A percentile compares a stretch with the other conserved stretches of the same genome.
Evolutionary conservation across 2,113 vertebrate species (phyloP).

Genomic region (Labeo catla): DNA sequence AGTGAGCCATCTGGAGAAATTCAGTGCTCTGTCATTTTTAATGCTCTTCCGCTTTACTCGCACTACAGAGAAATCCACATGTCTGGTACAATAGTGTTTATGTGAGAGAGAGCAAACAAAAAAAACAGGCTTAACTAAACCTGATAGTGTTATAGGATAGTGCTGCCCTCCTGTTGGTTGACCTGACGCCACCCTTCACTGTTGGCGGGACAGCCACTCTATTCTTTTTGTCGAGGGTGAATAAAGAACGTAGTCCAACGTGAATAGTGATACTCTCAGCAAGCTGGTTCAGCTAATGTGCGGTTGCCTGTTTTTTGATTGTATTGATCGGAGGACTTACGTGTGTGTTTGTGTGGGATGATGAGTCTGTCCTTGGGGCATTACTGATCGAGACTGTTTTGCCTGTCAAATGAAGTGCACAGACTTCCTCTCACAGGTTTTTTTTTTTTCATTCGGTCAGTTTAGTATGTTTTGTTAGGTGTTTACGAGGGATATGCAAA

Average conservation of each 20-base stretch:
- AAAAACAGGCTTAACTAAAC: slow-evolving; percentile 13
- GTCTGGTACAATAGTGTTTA: not conserved
- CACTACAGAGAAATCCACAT: not conserved
- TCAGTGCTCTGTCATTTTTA: slow-evolving; percentile 14
- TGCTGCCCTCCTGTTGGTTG: slow-evolving; percentile 21
- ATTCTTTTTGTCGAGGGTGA: slow-evolving; percentile 21
- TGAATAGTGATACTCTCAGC: not conserved
- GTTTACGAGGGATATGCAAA: not conserved
- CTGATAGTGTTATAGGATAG: slow-evolving; percentile 34
- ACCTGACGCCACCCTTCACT: slow-evolving; percentile 40
- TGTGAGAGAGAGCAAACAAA: not conserved
- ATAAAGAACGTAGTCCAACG: slow-evolving; percentile 1
- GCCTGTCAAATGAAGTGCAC: slow-evolving; percentile 45
- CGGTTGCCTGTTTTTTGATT: not conserved
- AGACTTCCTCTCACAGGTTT: not conserved
- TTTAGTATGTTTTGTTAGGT: not conserved
- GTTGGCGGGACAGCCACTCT: not conserved
- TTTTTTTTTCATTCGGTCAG: not conserved
- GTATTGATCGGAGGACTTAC: not conserved
- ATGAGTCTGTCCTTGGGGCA: not conserved
- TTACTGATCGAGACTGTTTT: slow-evolving; percentile 22
- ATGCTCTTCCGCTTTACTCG: slow-evolving; percentile 40
- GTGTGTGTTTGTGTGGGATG: slow-evolving; percentile 2
- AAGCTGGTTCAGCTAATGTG: not conserved
- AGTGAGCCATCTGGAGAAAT: slow-evolving; percentile 58